Base-by-base conservation (phyloP, 2,888 invertebrate genomes). In the Xylocampa areola region DNA sequence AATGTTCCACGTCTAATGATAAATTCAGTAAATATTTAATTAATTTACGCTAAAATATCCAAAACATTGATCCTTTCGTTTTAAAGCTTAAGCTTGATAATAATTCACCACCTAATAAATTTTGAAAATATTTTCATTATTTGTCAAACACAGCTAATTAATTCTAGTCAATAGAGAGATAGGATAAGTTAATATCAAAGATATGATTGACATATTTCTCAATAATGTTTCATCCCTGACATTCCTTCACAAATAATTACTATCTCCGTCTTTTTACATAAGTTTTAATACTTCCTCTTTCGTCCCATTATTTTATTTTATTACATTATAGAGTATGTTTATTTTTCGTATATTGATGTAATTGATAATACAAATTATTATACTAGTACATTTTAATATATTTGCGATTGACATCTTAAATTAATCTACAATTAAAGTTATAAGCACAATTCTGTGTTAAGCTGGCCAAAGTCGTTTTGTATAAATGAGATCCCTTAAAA, bases 101-200 rank as follows among this genome's bases (percentile, higher is more conserved):
- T 58, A 50, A 65, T 70, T 57, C 67, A 62, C 33, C 17, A 47
- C 51, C 32, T 51, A 67, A 45, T 58, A 55, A 53, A 50, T 61
- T 65, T 72, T 43, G 16, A 51, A 68, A 76, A 54, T 57, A 66
- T 48, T 40, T 45, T 63, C 60, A 79, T 92, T 94, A 94, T 94
- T 94, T 94, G 94, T 94, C 94, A 88, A 86, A 92, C 94, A 94
- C 94, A 94, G 94, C 94, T 89, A 85, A 78, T 57, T 37, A 37
- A 64, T 77, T 82, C 83, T 88, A 90, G 80, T 85, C 81, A 80
- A 80, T 76, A 82, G 77, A 82, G 77, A 86, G 81, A 83, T 76
- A 66, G 43, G 57, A 63, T 67, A 77, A 76, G 54, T 70, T 65
- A 23, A 69, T 65, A 23, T 43, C 25, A 52, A 57, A 48, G 43